phyloP scores from a whole-genome alignment of 2,797 vertebrate species.

The Hydrolagus colliei region DNA sequence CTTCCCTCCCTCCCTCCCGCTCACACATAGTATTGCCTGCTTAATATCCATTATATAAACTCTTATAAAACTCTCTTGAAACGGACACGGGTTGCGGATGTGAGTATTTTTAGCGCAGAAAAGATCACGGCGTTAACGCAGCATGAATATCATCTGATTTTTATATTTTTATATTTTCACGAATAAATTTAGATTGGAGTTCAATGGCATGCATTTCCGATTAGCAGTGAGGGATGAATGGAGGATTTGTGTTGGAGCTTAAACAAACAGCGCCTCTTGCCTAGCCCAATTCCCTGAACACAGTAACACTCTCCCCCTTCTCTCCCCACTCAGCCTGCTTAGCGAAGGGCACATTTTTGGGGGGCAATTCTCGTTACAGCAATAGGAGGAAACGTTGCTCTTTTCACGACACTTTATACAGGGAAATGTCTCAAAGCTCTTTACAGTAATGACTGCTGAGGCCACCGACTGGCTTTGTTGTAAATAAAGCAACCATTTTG shows the following conservation, averaged over 20 bases:
- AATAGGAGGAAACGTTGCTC: background rate
- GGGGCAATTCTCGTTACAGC: background rate
- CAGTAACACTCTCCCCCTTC: background rate
- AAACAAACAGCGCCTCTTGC: background rate
- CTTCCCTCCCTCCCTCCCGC: no score
- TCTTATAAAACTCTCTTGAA: background rate
- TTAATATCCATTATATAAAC: background rate
- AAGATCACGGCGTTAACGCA: background rate
- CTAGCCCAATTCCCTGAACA: no score
- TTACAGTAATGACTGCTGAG: no score
- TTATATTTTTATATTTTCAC: background rate
- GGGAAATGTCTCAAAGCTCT: background rate
- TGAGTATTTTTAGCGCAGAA: background rate
- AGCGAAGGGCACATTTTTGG: no score
- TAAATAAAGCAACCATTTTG: background rate
- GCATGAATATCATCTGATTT: background rate
- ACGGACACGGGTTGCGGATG: background rate
- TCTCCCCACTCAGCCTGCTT: background rate
- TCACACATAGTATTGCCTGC: no score
- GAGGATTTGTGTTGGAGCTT: background rate
- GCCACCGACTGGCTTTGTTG: no score
- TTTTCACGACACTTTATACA: background rate
- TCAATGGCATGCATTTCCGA: background rate
- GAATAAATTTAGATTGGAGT: background rate
- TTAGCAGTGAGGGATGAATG: background rate